phyloP scores from a whole-genome alignment of 2,113 vertebrate genomes.

The Xenopus laevis region DNA sequence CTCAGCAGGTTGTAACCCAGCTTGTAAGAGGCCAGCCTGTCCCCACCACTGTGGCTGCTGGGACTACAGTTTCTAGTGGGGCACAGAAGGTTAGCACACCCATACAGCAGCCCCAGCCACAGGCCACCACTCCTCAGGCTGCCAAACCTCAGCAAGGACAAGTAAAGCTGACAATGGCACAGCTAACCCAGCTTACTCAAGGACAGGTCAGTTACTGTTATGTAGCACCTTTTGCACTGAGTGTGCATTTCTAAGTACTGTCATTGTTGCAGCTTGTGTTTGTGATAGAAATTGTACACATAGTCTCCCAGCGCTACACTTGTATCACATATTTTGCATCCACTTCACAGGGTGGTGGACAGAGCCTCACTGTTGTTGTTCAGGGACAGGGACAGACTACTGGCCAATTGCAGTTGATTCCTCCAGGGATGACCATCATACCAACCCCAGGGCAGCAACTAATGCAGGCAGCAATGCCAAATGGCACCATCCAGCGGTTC shows the following conservation, averaged over 20 bases:
- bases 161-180: conserved; percentile 96
- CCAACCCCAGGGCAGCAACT: conserved; percentile 95
- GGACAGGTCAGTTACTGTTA: conserved; percentile 75
- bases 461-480: conserved; percentile 98
- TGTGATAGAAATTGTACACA: no score
- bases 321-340: not conserved
- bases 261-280: no score
- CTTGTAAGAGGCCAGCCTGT: conserved; percentile 77
- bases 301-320: no score
- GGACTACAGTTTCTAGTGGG: conserved; percentile 56
- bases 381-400: conserved; percentile 97
- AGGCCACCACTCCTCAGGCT: conserved; percentile 54
- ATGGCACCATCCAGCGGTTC: conserved; percentile 93
- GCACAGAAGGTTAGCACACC: conserved; percentile 65
- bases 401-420: conserved; percentile 92
- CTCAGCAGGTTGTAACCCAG: conserved; percentile 79
- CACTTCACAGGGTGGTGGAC: conserved; percentile 77
- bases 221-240: not conserved
- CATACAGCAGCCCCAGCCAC: conserved; percentile 53
- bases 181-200: conserved; percentile 93
- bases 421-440: conserved; percentile 90
- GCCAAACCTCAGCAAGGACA: conserved; percentile 93
- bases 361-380: conserved; percentile 94
- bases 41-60: conserved; percentile 68
- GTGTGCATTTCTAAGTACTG: no score